phyloP scores from a whole-genome alignment of 2,888 invertebrate genomes.

The Diploptera punctata region DNA sequence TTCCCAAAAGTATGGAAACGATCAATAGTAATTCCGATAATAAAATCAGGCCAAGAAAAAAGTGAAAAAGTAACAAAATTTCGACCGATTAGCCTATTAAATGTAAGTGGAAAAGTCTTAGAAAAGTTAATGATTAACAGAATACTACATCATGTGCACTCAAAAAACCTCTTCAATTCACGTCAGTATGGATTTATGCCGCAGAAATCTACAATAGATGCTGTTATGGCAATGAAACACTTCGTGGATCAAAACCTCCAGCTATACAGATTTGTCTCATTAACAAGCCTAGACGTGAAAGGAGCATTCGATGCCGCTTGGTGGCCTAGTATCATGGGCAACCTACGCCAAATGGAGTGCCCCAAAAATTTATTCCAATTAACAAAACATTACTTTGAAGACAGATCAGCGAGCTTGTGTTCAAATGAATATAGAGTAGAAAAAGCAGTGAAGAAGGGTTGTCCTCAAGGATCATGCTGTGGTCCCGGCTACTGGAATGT shows the following conservation, averaged over 20 bases:
- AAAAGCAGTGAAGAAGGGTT: neutral
- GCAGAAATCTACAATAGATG: neutral
- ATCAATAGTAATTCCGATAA: neutral
- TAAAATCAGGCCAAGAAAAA: neutral
- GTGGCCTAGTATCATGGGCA: neutral
- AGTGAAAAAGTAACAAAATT: neutral
- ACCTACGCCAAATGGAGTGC: neutral
- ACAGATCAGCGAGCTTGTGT: neutral
- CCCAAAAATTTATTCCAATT: neutral
- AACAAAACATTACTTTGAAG: neutral
- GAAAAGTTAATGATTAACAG: neutral
- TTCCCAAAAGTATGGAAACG: neutral
- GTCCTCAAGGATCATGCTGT: neutral
- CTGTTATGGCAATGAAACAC: neutral
- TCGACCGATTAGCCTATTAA: neutral
- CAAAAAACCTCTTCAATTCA: neutral
- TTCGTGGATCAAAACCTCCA: neutral
- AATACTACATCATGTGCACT: neutral
- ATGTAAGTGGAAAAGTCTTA: neutral
- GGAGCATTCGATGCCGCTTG: conserved; percentile 2
- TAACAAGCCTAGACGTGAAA: neutral
- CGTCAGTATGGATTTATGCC: neutral
- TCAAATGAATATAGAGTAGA: neutral
- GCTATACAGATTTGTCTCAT: neutral
- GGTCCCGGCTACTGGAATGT: neutral